These are phyloP conservation scores for Drosophila rellima DNA, from an alignment of 2,888 invertebrate genomes.

Conservation along the genomic window DNA sequence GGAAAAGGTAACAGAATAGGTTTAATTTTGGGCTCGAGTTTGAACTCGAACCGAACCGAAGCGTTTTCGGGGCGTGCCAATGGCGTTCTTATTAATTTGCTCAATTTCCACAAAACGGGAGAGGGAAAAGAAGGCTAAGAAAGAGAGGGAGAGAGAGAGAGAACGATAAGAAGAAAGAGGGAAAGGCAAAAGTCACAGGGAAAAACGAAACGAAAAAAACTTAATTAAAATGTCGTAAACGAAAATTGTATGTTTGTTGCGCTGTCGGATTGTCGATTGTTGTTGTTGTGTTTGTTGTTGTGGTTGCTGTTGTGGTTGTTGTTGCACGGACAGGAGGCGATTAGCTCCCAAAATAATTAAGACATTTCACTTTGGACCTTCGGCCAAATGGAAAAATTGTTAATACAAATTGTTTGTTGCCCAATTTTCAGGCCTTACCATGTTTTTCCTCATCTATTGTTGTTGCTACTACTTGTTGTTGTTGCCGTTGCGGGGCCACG, in stretches of 20 bases:
- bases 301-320: constrained; percentile 19
- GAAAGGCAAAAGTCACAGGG: constrained; percentile 7
- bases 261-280: constrained; percentile 48
- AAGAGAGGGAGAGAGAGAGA: background rate
- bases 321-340: constrained; percentile 37
- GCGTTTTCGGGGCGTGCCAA: constrained; percentile 75
- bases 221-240: constrained; percentile 82
- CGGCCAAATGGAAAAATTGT: constrained; percentile 71
- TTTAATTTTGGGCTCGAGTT: constrained; percentile 14
- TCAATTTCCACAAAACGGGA: constrained; percentile 66
- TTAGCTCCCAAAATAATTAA: constrained; percentile 78
- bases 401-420: constrained; percentile 77
- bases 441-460: constrained; percentile 49
- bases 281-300: constrained; percentile 17
- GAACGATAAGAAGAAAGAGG: background rate
- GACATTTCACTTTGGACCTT: constrained; percentile 73
- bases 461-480: constrained; percentile 29
- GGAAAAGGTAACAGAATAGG: constrained; percentile 7
- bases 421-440: constrained; percentile 63
- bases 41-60: constrained; percentile 26
- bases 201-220: constrained; percentile 65
- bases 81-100: constrained; percentile 78
- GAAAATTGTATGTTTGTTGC: constrained; percentile 75
- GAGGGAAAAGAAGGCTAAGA: too few relatives aligned
- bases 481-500: constrained; percentile 57